Evolutionary conservation across 2,888 invertebrate species (phyloP).

Genomic region (Sphecodes monilicornis): DNA sequence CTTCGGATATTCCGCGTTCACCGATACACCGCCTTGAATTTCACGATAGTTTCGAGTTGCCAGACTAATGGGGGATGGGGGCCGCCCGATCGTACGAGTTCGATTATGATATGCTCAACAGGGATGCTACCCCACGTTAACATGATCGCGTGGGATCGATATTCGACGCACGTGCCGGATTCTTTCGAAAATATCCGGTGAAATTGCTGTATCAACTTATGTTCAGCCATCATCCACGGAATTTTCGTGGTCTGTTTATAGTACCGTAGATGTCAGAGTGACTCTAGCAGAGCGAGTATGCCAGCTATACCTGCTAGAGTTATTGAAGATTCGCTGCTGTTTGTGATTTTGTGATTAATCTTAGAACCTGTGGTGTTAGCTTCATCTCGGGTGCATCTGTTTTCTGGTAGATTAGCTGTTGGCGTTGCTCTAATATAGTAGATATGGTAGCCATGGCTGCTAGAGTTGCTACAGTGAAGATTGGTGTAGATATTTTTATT

Average conservation of each 20-base stretch:
- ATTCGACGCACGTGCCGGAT: background rate
- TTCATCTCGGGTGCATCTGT: no score
- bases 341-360: no score
- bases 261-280: background rate
- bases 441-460: no score
- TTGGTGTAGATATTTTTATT: no score
- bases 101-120: background rate
- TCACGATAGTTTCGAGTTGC: slow-evolving; percentile 5
- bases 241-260: no score
- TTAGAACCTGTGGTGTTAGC: no score
- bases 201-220: background rate
- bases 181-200: background rate
- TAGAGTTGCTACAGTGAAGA: no score
- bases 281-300: background rate
- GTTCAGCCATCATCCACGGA: background rate
- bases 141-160: background rate
- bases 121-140: background rate
- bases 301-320: background rate
- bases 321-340: background rate
- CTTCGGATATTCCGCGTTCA: background rate
- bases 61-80: background rate
- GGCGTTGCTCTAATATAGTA: no score
- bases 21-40: background rate
- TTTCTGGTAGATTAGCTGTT: no score
- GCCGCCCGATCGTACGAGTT: background rate